Evolutionary conservation across 2,113 vertebrate genomes (phyloP).

Genomic region (Prunella himalayana): DNA sequence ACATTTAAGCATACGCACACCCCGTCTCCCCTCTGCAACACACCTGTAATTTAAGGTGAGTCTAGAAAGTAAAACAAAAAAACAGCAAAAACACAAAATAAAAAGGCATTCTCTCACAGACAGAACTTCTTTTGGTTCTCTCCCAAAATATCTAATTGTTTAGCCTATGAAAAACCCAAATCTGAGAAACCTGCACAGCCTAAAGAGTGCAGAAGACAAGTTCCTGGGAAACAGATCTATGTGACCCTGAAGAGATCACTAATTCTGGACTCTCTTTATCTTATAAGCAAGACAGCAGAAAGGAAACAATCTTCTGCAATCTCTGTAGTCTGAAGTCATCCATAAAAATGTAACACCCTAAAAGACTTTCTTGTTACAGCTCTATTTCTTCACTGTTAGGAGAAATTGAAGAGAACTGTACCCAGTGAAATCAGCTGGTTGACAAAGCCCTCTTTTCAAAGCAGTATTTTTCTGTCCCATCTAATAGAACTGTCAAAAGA

Average conservation of each 20-base stretch:
- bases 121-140: neutral
- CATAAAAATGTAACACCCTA: neutral
- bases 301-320: neutral
- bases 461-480: neutral
- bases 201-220: neutral
- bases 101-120: neutral
- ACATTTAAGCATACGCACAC: neutral
- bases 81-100: neutral
- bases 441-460: neutral
- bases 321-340: neutral
- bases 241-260: neutral
- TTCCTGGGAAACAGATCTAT: neutral
- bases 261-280: neutral
- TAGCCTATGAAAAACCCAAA: neutral
- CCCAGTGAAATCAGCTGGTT: neutral
- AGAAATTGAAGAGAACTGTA: neutral
- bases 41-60: neutral
- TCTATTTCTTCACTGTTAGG: neutral
- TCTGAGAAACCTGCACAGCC: neutral
- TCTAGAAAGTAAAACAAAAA: neutral
- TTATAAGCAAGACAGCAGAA: neutral
- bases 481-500: neutral
- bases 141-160: neutral
- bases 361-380: neutral
- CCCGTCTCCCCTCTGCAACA: fast-evolving